phyloP scores from a whole-genome alignment of 2,888 invertebrate species.

The Choreutis nemorana region DNA sequence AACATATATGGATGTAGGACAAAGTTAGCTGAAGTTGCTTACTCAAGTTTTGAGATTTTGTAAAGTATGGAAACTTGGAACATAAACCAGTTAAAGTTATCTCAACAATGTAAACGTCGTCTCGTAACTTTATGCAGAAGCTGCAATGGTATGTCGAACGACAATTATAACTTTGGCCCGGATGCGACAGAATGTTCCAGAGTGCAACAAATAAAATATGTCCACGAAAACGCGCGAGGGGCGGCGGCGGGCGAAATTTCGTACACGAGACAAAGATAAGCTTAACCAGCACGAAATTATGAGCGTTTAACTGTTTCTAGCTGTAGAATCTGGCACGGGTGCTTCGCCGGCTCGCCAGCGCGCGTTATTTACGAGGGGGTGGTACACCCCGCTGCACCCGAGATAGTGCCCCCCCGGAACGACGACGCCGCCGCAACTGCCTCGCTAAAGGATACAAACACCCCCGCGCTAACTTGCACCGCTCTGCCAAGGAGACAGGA shows the following conservation, averaged over 20 bases:
- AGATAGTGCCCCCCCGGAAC: constrained; percentile 63
- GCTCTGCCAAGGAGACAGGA: constrained; percentile 19
- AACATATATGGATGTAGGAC: no score
- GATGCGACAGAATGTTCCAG: constrained; percentile 47
- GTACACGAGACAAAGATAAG: constrained; percentile 66
- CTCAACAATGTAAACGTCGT: constrained; percentile 51
- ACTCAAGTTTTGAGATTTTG: not conserved
- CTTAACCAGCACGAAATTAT: constrained; percentile 67
- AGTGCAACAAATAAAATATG: constrained; percentile 63
- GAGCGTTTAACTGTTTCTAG: constrained; percentile 68
- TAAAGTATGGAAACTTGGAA: constrained; percentile 32
- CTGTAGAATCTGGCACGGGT: constrained; percentile 65
- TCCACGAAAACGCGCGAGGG: constrained; percentile 54
- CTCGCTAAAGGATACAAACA: constrained; percentile 20
- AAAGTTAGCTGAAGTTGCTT: no score
- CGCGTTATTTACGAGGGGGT: constrained; percentile 64
- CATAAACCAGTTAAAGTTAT: constrained; percentile 56
- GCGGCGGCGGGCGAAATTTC: constrained; percentile 55
- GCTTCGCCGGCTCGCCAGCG: constrained; percentile 66
- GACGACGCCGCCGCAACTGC: constrained; percentile 30
- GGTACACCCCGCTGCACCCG: constrained; percentile 47
- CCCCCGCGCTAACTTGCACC: constrained; percentile 12
- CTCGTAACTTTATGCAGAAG: constrained; percentile 52
- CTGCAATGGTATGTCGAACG: constrained; percentile 60
- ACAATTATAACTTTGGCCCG: constrained; percentile 63